Percentiles rank a stretch among this genome's conserved stretches.
Evolutionary conservation across 1,140 invertebrate genomes (phyloP).

Genomic region (Apis dorsata): DNA sequence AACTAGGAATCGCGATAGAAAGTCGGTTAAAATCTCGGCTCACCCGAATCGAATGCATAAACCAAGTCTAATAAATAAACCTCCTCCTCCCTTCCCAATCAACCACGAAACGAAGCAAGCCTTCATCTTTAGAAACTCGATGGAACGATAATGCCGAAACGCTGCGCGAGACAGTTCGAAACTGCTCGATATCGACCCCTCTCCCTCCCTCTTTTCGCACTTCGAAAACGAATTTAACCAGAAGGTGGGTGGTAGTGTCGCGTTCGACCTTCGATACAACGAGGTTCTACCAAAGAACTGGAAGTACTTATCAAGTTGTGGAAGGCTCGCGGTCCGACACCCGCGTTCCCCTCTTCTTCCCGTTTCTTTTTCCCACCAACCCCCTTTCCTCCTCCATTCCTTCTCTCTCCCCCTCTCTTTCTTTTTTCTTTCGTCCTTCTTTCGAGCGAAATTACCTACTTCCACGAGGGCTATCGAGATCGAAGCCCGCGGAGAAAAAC

Average conservation of each 20-base stretch:
- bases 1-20: background rate
- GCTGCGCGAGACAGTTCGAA: conserved; percentile 23
- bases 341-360: conserved; percentile 1
- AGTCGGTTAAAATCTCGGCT: background rate
- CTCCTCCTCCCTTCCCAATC: no score
- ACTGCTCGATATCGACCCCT: conserved; percentile 2
- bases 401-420: background rate
- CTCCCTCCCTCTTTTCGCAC: background rate
- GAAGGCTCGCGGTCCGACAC: conserved; percentile 29
- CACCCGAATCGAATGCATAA: background rate
- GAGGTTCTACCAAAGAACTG: conserved; percentile 19
- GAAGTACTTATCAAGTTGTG: conserved; percentile 53
- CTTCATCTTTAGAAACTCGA: conserved; percentile 1
- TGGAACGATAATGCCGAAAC: background rate
- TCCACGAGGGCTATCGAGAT: conserved; percentile 64
- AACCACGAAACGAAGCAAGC: background rate
- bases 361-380: background rate
- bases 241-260: background rate
- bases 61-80: background rate
- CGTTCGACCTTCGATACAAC: conserved; percentile 46
- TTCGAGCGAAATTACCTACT: conserved; percentile 65
- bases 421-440: conserved; percentile 5
- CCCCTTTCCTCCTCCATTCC: background rate
- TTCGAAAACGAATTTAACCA: conserved; percentile 43
- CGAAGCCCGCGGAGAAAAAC: conserved; percentile 65